Evolutionary conservation across 2,113 vertebrate species (phyloP), one percentile per base, ranked within the genome.

Genomic region (Silurus glanis): DNA sequence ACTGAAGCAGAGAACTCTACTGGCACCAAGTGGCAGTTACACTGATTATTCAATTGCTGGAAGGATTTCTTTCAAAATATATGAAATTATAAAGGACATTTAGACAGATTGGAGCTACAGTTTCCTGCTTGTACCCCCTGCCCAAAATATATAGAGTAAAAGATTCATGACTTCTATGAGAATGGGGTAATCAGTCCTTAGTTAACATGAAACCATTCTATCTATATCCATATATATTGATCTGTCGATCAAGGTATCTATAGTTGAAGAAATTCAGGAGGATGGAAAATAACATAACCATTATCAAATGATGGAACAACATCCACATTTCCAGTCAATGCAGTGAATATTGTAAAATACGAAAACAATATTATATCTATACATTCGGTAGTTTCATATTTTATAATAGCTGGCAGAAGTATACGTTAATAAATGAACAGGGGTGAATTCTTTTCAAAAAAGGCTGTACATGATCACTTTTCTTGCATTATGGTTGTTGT

Each of bases 1-100:
- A 47, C 3, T 28, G 19, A 72, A 84, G 23, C n/a, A 80, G 79
- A 89, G 89, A 66, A 55, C 87, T 78, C 87, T 91, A 90, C 89
- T 92, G 91, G 90, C 91, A 90, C 88, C 90, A 90, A 85, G 91
- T 89, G 91, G 89, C 56, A 67, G 25, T 51, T 69, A 76, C 47
- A 84, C 13, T 67, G 14, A 59, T 80, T 25, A 47, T 61, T 66
- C 14, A 19, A 9, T 25, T 49, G 1, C 58, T 79, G 53, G 23
- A 75, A 53, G 14, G 5, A 13, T 75, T 51, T 75, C 72, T 49
- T 51, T n/a, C 37, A 37, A 13, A 53, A 45, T 21, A 19, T 5
- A 16, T 37, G 37, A 64, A 23, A 45, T 45, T 25, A 59, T 23
- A 12, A 74, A 61, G 45, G 14, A 84, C 51, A 84, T 37, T 4